Evolutionary conservation across 2,888 invertebrate genomes (phyloP), one percentile per base, ranked within the genome.

Genomic region (Achlya flavicornis): DNA sequence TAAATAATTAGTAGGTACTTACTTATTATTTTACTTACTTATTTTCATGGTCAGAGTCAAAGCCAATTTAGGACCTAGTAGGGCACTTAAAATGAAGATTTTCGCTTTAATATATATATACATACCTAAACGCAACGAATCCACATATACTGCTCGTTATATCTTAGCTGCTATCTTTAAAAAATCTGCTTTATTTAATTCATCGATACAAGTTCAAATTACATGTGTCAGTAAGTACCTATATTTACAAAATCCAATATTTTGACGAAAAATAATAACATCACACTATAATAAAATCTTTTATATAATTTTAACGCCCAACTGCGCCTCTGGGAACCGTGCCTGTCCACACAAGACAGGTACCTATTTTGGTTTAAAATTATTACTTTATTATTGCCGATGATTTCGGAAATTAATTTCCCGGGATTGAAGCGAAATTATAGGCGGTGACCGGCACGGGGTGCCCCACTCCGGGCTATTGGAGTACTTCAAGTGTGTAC

Each of bases 371-470:
- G 83, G 82, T 82, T 79, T 76, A 86, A 89, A 93, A 91, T 93
- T 92, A 93, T 92, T 87, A 90, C 90, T 92, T 93, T 89, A 88
- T 92, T 92, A 91, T 89, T 85, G 88, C 84, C 80, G 82, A 88
- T 86, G 90, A 91, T 90, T 92, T 90, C 75, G 84, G 72, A 89
- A 92, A 93, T 93, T 93, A 93, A 93, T 93, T 93, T 92, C 91
- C 84, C 81, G 82, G 89, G 90, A 92, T 89, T 88, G 89, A 78
- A 76, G 68, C 76, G 71, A 92, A 93, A 93, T 93, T 92, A 88
- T 84, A 88, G 75, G 60, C 60, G 53, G 85, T 76, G 81, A 79
- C 77, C 78, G 75, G 66, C 72, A 71, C 74, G 71, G 67, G 59
- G 66, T 61, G 61, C 63, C 65, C 46, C 66, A 69, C 66, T 66